These are phyloP conservation scores for Episyrphus balteatus DNA, from an alignment of 1,140 invertebrate genomes.

Conservation along the genomic window DNA sequence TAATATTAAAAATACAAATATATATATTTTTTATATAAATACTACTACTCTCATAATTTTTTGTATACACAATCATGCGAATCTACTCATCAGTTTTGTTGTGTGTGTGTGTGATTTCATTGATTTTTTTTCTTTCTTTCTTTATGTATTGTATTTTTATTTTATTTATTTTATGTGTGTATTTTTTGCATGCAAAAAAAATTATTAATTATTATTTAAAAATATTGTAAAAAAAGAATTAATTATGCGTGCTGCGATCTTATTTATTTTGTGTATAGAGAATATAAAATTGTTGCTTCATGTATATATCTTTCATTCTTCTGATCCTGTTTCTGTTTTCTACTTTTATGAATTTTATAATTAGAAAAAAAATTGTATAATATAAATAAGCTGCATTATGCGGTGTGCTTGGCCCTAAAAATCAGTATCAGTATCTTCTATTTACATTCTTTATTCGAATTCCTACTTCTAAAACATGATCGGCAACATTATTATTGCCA, in stretches of 20 bases:
- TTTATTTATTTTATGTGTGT: conserved; percentile 6
- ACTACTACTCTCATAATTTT: no score
- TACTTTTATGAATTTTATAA: background rate
- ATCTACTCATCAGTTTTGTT: background rate
- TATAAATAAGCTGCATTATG: background rate
- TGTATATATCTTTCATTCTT: background rate
- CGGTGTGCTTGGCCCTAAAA: background rate
- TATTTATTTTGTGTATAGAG: background rate
- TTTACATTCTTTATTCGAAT: conserved; percentile 34
- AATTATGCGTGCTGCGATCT: background rate
- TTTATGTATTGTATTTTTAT: conserved; percentile 4
- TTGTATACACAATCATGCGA: no score
- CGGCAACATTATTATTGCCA: conserved; percentile 7
- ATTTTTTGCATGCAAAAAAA: conserved; percentile 3
- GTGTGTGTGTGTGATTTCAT: background rate
- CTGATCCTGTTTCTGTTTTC: background rate
- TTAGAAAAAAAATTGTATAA: background rate
- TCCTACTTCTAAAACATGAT: conserved; percentile 31
- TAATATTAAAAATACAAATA: no score
- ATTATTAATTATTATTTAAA: conserved; percentile 8
- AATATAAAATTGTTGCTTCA: background rate
- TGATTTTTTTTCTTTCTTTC: background rate
- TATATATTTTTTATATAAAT: no score
- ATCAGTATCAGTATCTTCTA: conserved; percentile 8
- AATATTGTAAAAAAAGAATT: background rate